Percentiles rank a stretch among this genome's conserved stretches.
Evolutionary conservation across 92 coral and sea anemone genomes (phyloP).

Genomic region (Galaxea fascicularis): DNA sequence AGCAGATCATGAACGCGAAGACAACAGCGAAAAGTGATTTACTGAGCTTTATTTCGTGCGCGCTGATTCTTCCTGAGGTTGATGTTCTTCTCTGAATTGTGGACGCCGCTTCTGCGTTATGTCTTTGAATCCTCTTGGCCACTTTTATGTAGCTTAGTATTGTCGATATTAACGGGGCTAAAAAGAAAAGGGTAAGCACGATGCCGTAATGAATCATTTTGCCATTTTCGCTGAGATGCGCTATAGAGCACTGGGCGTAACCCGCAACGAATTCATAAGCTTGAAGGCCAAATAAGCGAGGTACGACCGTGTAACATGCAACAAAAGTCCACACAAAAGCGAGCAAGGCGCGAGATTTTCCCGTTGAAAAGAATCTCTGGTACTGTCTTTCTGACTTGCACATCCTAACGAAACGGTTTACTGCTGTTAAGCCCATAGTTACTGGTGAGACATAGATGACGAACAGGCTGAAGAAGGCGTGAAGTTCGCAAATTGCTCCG

Average conservation of each 20-base stretch:
- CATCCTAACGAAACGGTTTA: slow-evolving; percentile 51
- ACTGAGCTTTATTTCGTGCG: slow-evolving; percentile 59
- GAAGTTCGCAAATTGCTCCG: slow-evolving; percentile 44
- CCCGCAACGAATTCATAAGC: slow-evolving; percentile 59
- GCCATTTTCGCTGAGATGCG: slow-evolving; percentile 44
- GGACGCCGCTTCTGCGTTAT: slow-evolving; percentile 23
- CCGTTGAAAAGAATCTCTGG: slow-evolving; percentile 40
- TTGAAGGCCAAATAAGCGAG: slow-evolving; percentile 49
- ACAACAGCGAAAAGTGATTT: slow-evolving; percentile 69
- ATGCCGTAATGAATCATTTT: slow-evolving; percentile 56
- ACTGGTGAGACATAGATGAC: slow-evolving; percentile 54
- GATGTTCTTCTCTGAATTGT: not conserved
- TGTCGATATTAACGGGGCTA: slow-evolving; percentile 24
- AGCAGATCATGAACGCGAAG: slow-evolving; percentile 59
- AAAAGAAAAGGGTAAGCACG: slow-evolving; percentile 30
- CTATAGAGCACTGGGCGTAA: slow-evolving; percentile 59
- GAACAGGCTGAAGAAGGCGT: slow-evolving; percentile 54
- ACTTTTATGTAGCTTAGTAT: slow-evolving; percentile 62
- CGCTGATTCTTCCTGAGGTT: slow-evolving; percentile 2
- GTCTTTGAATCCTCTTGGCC: slow-evolving; percentile 46
- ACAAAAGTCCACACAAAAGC: slow-evolving; percentile 32
- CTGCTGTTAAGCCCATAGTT: slow-evolving; percentile 52
- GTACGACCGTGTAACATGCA: slow-evolving; percentile 48
- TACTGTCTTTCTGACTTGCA: slow-evolving; percentile 46
- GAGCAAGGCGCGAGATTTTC: slow-evolving; percentile 39